Evolutionary conservation across 2,797 vertebrate genomes (phyloP), one percentile per base, ranked within the genome.

Genomic region (Lagocephalus sceleratus): DNA sequence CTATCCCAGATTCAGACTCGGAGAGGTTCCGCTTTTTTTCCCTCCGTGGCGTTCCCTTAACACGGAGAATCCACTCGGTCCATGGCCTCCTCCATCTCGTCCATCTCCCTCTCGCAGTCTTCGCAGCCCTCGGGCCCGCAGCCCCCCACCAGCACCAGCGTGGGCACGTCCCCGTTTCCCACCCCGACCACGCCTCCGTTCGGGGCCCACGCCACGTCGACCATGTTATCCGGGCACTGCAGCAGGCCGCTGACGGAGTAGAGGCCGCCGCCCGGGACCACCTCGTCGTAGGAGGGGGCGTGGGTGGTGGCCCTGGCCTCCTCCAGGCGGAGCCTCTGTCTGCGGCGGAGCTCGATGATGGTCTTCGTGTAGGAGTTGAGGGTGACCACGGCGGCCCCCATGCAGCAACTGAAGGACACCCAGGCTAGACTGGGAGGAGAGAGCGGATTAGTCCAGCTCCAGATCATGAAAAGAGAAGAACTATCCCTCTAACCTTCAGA

Each of bases 281-380:
- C 89, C 46, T 92, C 88, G 0, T 91, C 87, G 0, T 91, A 91
- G 60, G 88, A 68, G 0, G 89, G 90, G 14, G 85, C 90, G 0
- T 78, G 85, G 60, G 68, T 71, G 68, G 76, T 63, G 0, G 85
- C 81, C 21, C 85, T 61, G 0, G 80, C 84, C 51, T 92, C 87
- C 47, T 92, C 89, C 68, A 90, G 46, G 1, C 77, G 81, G 10
- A 89, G 82, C 60, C 87, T 88, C 79, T 88, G 88, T 9, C 75
- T 79, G 71, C 87, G 89, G 1, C 81, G 89, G 39, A 91, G 84
- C 78, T 94, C 92, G 3, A 94, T 89, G 68, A 91, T 83, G 22
- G 93, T 94, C 76, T 94, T 94, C 11, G 92, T 94, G 85, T 94
- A 94, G 50, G 91, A 92, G 82, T 94, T 94, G 63, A 94, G 90